These are phyloP conservation scores for Solen grandis DNA, from an alignment of 1,140 invertebrate species.

Conservation along the genomic window DNA sequence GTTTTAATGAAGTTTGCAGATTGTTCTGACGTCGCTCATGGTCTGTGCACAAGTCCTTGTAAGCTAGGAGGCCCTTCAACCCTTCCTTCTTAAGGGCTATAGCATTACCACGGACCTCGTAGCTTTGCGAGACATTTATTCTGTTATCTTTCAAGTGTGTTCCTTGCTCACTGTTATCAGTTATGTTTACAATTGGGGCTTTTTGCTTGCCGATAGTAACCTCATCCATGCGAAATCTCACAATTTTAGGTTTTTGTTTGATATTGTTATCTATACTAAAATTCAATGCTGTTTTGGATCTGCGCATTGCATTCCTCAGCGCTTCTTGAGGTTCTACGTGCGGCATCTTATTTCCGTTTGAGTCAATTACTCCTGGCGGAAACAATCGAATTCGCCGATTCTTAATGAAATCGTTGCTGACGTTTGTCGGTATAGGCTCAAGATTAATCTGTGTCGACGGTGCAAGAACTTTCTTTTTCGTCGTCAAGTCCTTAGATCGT, in stretches of 20 bases:
- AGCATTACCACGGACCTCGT: slow-evolving; percentile 46
- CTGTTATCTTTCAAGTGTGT: too few relatives aligned
- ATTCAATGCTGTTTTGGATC: slow-evolving; percentile 24
- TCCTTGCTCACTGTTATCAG: neutral
- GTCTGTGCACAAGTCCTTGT: slow-evolving; percentile 40
- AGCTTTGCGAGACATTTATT: neutral
- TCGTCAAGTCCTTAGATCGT: neutral
- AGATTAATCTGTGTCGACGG: neutral
- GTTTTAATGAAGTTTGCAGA: slow-evolving; percentile 41
- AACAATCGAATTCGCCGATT: neutral
- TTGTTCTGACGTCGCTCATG: slow-evolving; percentile 42
- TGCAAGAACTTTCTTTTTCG: neutral
- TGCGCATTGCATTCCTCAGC: neutral
- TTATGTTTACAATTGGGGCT: slow-evolving; percentile 38
- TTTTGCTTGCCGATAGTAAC: slow-evolving; percentile 34
- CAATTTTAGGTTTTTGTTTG: slow-evolving; percentile 35
- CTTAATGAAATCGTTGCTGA: neutral
- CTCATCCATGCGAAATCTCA: slow-evolving; percentile 50
- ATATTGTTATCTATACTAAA: neutral
- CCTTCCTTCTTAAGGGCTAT: slow-evolving; percentile 43
- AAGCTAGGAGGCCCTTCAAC: slow-evolving; percentile 26
- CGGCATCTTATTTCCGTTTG: slow-evolving; percentile 17
- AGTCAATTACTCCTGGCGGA: neutral
- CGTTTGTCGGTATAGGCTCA: neutral
- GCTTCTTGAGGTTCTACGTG: neutral